Conservation (phyloP, 2,797 vertebrate species). For the Schizothorax lantsangensis region DNA sequence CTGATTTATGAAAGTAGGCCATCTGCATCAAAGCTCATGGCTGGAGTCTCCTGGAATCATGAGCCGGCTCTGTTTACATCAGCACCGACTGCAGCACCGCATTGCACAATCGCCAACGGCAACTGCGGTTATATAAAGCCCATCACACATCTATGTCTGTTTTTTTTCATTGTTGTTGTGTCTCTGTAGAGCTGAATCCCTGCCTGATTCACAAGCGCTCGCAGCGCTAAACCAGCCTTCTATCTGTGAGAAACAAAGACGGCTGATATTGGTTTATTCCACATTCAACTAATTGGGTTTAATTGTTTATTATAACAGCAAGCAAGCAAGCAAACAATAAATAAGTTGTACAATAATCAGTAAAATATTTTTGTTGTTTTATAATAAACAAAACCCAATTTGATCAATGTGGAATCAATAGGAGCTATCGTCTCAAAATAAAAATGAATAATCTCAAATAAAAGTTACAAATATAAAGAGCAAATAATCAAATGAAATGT, state of each 20-base stretch:
- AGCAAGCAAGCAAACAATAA: no score
- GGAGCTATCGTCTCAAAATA: background rate
- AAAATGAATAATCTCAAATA: background rate
- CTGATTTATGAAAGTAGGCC: conserved; percentile 83
- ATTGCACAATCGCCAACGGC: conserved; percentile 77
- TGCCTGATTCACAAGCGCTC: conserved; percentile 45
- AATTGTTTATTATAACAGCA: no score
- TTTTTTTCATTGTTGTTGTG: background rate
- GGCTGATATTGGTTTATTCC: background rate
- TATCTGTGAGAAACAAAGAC: background rate
- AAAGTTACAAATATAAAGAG: background rate
- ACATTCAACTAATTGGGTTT: background rate
- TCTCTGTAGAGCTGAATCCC: conserved; percentile 61
- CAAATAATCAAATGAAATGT: background rate
- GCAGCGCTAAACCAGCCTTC: no score
- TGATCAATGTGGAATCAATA: no score
- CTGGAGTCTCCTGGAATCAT: conserved; percentile 78
- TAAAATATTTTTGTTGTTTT: no score
- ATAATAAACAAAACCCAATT: no score
- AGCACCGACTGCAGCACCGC: conserved; percentile 73
- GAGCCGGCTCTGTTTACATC: conserved; percentile 76
- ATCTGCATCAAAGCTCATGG: conserved; percentile 84
- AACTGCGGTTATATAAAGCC: conserved; percentile 77
- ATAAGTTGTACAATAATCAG: no score
- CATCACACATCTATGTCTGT: conserved; percentile 41